phyloP scores from a whole-genome alignment of 2,888 invertebrate species.

The Philaethria dido region DNA sequence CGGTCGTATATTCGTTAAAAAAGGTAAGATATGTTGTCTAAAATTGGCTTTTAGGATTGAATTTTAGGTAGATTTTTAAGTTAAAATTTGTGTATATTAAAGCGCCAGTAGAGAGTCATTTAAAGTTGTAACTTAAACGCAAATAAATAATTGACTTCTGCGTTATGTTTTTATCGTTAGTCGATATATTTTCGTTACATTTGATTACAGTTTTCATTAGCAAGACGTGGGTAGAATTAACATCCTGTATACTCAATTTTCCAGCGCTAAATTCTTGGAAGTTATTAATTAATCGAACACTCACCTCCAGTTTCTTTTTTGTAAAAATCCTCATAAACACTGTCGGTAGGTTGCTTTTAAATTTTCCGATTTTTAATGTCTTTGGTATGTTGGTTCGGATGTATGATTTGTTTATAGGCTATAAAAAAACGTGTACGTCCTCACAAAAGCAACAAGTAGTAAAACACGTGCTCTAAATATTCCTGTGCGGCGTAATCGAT shows the following conservation, averaged over 20 bases:
- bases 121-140: no score
- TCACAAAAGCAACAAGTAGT: conserved; percentile 43
- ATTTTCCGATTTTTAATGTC: conserved; percentile 29
- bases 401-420: conserved; percentile 39
- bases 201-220: not conserved
- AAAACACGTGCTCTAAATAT: conserved; percentile 50
- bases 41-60: not conserved
- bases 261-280: conserved; percentile 15
- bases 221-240: not conserved
- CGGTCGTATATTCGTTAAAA: not conserved
- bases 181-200: not conserved
- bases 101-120: no score
- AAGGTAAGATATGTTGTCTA: not conserved
- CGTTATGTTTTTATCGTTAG: not conserved
- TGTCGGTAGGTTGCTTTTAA: conserved; percentile 33
- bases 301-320: conserved; percentile 22
- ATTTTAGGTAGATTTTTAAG: not conserved
- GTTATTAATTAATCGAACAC: conserved; percentile 22
- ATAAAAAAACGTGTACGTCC: conserved; percentile 47
- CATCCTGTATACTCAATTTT: not conserved
- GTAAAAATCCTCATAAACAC: conserved; percentile 15
- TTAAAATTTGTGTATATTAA: no score
- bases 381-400: conserved; percentile 32
- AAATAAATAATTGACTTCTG: no score
- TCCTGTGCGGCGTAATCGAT: conserved; percentile 45